Percentiles rank a stretch among this genome's conserved stretches.
Conservation (phyloP, 2,888 invertebrate species). For the Agrotis exclamationis region DNA sequence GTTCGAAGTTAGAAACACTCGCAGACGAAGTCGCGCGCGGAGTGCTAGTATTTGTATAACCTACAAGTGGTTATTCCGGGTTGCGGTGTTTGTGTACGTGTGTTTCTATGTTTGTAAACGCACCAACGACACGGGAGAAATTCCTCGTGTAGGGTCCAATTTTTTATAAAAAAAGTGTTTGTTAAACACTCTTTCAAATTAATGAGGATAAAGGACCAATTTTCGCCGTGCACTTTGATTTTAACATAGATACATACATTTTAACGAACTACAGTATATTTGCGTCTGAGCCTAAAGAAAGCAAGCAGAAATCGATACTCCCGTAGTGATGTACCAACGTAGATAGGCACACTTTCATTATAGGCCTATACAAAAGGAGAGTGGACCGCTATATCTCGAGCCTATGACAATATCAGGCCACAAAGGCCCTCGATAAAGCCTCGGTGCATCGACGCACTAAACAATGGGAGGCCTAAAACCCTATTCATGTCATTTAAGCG, state of each 20-base stretch:
- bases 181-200: too few species aligned
- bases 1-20: too few species aligned
- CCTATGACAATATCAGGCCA: constrained; percentile 43
- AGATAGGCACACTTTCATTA: constrained; percentile 29
- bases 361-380: constrained; percentile 18
- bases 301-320: constrained; percentile 14
- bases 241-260: neutral
- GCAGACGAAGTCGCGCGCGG: too few species aligned
- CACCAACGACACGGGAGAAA: too few species aligned
- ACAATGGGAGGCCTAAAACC: constrained; percentile 55
- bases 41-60: too few species aligned
- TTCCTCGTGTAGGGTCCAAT: too few species aligned
- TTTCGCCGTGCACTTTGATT: neutral
- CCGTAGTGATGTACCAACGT: neutral
- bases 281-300: too few species aligned
- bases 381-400: constrained; percentile 22
- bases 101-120: too few species aligned
- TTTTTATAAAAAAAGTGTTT: too few species aligned
- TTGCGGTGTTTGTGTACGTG: too few species aligned
- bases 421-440: constrained; percentile 50
- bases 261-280: neutral
- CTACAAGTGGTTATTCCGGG: too few species aligned
- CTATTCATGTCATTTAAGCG: constrained; percentile 51
- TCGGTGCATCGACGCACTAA: constrained; percentile 48
- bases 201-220: neutral